Conservation (phyloP, 1,140 invertebrate species). For the Stratiolaelaps scimitus region DNA sequence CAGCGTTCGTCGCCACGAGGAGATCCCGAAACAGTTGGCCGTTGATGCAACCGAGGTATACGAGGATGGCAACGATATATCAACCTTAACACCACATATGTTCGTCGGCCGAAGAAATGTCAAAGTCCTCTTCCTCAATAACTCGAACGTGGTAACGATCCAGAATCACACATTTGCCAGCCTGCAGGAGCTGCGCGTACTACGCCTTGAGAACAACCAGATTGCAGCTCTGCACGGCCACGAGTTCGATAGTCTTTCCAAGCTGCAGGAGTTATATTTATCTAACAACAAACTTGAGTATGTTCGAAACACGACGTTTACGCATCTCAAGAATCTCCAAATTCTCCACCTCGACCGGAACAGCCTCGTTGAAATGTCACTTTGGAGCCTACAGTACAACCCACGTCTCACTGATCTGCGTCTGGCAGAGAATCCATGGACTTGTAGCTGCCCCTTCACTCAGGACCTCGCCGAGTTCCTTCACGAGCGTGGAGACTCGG, state of each 20-base stretch:
- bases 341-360: constrained; percentile 72
- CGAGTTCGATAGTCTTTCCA: constrained; percentile 60
- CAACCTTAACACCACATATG: constrained; percentile 68
- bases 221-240: constrained; percentile 63
- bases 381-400: constrained; percentile 41
- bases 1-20: constrained; percentile 54
- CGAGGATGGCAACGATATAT: constrained; percentile 75
- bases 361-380: constrained; percentile 57
- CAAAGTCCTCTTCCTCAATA: constrained; percentile 69
- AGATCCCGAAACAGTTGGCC: constrained; percentile 69
- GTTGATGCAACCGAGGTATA: constrained; percentile 89
- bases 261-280: constrained; percentile 64
- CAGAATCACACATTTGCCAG: constrained; percentile 82
- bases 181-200: constrained; percentile 55
- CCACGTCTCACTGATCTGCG: constrained; percentile 40
- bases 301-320: constrained; percentile 66
- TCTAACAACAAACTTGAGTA: constrained; percentile 69
- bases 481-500: constrained; percentile 37
- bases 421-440: constrained; percentile 42
- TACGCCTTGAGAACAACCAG: constrained; percentile 61
- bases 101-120: constrained; percentile 79
- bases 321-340: constrained; percentile 60
- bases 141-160: constrained; percentile 65
- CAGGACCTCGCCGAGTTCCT: constrained; percentile 40
- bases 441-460: constrained; percentile 43